These are phyloP conservation scores for Eupithecia tripunctaria DNA, from an alignment of 2,888 invertebrate genomes.

Conservation along the genomic window DNA sequence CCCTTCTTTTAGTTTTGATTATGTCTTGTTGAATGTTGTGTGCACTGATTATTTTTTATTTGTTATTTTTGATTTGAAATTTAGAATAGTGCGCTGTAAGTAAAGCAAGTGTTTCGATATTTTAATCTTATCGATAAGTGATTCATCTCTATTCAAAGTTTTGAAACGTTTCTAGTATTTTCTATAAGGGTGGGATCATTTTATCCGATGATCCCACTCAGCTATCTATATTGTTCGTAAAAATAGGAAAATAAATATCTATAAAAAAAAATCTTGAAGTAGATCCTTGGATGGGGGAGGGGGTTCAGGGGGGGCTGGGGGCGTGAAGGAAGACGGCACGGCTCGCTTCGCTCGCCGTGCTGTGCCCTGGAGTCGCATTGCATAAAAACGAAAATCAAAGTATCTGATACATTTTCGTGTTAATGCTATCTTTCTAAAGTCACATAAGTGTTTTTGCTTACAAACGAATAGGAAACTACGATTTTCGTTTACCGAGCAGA, in stretches of 20 bases:
- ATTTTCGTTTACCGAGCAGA: too few relatives aligned
- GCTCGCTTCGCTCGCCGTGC: too few relatives aligned
- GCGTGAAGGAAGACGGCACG: too few relatives aligned
- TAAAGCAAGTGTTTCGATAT: slow-evolving; percentile 32
- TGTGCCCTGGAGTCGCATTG: too few relatives aligned
- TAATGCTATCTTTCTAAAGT: too few relatives aligned
- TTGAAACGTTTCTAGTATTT: slow-evolving; percentile 4
- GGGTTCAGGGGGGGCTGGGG: too few relatives aligned
- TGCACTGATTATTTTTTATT: background rate
- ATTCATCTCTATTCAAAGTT: slow-evolving; percentile 18
- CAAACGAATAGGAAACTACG: too few relatives aligned
- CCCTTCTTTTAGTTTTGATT: slow-evolving; percentile 1
- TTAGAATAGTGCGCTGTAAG: slow-evolving; percentile 24
- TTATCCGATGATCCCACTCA: background rate
- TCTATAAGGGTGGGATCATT: too few relatives aligned
- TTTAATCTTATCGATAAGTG: slow-evolving; percentile 22
- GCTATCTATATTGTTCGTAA: background rate
- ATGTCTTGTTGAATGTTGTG: slow-evolving; percentile 23
- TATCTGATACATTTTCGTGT: too few relatives aligned
- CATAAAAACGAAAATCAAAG: too few relatives aligned
- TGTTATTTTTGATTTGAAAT: background rate
- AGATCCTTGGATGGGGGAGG: too few relatives aligned
- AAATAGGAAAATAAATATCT: background rate
- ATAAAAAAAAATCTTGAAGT: background rate
- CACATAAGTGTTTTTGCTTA: too few relatives aligned